These are phyloP conservation scores for Drosophila tripunctata DNA, from an alignment of 2,888 invertebrate genomes.

Conservation along the genomic window DNA sequence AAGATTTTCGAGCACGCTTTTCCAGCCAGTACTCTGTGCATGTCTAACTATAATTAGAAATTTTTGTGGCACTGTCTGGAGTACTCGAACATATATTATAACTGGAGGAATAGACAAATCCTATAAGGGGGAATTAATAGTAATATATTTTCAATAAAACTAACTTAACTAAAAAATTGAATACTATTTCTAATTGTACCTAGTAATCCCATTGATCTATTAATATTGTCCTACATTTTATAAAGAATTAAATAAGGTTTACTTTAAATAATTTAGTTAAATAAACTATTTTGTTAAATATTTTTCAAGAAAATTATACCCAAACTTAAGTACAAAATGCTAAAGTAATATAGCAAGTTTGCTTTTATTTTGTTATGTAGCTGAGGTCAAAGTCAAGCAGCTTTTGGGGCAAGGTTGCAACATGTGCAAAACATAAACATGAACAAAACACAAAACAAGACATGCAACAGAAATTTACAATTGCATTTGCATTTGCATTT, in stretches of 20 bases:
- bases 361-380: not conserved
- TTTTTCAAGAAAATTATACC: no score
- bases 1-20: not conserved
- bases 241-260: no score
- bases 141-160: no score
- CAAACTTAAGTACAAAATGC: no score
- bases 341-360: not conserved
- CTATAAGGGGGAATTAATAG: not conserved
- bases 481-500: conserved; percentile 15
- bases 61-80: not conserved
- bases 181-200: no score
- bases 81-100: not conserved
- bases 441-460: conserved; percentile 2
- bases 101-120: no score
- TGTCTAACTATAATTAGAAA: conserved; percentile 1
- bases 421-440: not conserved
- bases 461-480: not conserved
- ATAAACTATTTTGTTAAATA: no score
- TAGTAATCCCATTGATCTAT: no score
- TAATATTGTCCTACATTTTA: no score
- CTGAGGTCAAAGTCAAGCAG: conserved; percentile 18
- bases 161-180: no score
- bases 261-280: no score
- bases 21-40: not conserved
- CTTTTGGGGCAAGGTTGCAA: conserved; percentile 11